Conservation (phyloP, 2,797 vertebrate species). For the Otolemur crassicaudatus region DNA sequence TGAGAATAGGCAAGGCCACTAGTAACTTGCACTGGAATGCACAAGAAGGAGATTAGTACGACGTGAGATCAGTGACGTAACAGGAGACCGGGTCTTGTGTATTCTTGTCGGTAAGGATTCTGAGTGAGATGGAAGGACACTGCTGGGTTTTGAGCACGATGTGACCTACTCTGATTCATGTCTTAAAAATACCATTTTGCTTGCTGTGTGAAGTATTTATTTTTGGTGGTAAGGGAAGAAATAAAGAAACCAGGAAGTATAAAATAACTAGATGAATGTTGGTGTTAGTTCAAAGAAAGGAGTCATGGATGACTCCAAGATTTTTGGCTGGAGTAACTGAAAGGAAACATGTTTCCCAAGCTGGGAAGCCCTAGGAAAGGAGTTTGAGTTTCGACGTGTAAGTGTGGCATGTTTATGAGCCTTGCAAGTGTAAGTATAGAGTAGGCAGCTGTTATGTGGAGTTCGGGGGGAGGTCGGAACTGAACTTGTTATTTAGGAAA, state of each 20-base stretch:
- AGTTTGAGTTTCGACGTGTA: neutral
- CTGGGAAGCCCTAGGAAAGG: neutral
- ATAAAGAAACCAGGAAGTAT: neutral
- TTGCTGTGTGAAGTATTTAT: neutral
- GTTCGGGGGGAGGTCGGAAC: neutral
- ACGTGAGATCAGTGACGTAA: neutral
- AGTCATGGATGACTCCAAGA: neutral
- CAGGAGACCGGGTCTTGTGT: neutral
- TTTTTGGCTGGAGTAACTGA: neutral
- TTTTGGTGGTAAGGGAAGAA: neutral
- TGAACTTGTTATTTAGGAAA: neutral
- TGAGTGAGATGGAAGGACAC: neutral
- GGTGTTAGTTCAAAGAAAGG: neutral
- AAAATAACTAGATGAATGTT: neutral
- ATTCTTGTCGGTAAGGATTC: neutral
- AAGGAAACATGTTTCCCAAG: neutral
- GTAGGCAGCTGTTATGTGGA: neutral
- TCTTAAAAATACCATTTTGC: neutral
- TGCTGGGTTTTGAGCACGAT: neutral
- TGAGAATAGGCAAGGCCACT: neutral
- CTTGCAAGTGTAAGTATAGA: neutral
- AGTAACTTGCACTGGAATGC: neutral
- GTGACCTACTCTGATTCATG: neutral
- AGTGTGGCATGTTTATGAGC: neutral
- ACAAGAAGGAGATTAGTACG: neutral